Conservation (phyloP, 2,113 vertebrate species). For the Oncorhynchus gorbuscha region DNA sequence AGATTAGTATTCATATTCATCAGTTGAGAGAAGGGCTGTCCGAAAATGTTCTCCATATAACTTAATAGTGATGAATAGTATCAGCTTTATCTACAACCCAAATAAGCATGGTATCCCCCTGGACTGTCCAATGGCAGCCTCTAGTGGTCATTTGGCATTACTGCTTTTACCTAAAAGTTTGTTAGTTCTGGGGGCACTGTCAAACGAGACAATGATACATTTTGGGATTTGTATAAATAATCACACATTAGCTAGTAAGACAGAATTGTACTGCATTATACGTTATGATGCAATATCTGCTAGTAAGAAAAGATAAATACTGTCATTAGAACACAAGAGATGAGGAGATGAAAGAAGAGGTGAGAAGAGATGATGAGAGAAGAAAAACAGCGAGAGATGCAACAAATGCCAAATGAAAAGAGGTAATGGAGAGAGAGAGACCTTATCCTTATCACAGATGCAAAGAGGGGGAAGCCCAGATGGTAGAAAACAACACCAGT, state of each 20-base stretch:
- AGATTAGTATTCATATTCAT: neutral
- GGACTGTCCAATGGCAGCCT: conserved; percentile 41
- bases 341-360: neutral
- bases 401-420: neutral
- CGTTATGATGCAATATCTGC: too few species aligned
- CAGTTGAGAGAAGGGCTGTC: neutral
- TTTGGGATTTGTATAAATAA: neutral
- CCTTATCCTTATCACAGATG: neutral
- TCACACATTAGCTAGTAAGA: neutral
- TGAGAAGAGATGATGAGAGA: neutral
- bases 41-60: neutral
- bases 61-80: neutral
- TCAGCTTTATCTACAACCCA: neutral
- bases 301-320: neutral
- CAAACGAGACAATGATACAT: neutral
- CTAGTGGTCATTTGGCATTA: conserved; percentile 51
- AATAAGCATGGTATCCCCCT: neutral
- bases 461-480: neutral
- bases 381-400: neutral
- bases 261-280: too few species aligned
- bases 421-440: neutral
- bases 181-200: neutral
- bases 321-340: neutral
- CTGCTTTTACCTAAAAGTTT: neutral
- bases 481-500: neutral